Base-by-base conservation (phyloP, 1,140 invertebrate genomes). In the Colletes latitarsis region DNA sequence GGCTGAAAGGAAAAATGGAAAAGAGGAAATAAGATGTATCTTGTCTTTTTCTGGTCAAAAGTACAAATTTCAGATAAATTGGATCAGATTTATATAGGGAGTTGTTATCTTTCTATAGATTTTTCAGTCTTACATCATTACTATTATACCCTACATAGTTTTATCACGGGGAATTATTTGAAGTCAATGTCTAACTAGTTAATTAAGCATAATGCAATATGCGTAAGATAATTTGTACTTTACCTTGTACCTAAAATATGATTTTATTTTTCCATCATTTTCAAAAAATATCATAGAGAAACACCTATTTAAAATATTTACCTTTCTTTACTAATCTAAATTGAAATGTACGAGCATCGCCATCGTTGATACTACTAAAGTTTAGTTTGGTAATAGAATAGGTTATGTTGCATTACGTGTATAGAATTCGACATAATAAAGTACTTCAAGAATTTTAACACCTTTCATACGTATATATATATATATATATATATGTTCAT, bases 341-440 rank as follows among this genome's bases (percentile, higher is more conserved):
- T 21, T 43, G 41, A 76, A 57, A 66, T 66, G 55, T 68, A 57
- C 9, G 63, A 8, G n/a, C 14, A 76, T 55, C 43, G 10, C 10
- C 30, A 58, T 9, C n/a, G 19, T 46, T 52, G 5, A 14, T 43
- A 10, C 39, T 57, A 15, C 3, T 76, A 76, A 10, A 12, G 15
- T 55, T 15, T 46, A 58, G 72, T 72, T 78, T 52, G 9, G 0
- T 52, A 62, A 10, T 72, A 41, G 63, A 53, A 53, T 64, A 78
- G 68, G 76, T 78, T 78, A 78, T 78, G 58, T 49, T 12, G 17
- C 60, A 46, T 71, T 71, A 62, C 68, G n/a, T 63, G 21, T 39
- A 4, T 57, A 63, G 14, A 72, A 63, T 46, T 57, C 12, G 15
- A 63, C 53, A 10, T 52, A 15, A 71, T 19, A 63, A 62, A 46